Evolutionary conservation across 1,140 invertebrate genomes (phyloP).

Genomic region (Medauroidea extradentata): DNA sequence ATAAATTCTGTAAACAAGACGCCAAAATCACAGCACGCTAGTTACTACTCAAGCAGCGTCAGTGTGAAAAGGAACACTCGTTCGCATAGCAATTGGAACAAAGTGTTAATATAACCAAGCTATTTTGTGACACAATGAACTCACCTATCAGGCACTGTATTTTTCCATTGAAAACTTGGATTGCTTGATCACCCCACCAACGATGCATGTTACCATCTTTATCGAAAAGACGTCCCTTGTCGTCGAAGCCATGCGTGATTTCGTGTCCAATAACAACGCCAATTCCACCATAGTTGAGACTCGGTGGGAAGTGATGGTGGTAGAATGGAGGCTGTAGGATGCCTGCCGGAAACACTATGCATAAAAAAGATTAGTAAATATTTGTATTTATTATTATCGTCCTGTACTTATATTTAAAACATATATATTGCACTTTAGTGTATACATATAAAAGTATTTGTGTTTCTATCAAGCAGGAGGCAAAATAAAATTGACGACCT

Average conservation of each 20-base stretch:
- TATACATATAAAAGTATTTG: too few species aligned
- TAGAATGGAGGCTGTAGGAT: constrained; percentile 91
- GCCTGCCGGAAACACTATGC: constrained; percentile 81
- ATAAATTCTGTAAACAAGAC: too few species aligned
- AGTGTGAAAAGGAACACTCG: too few species aligned
- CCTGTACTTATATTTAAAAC: too few species aligned
- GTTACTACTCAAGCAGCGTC: too few species aligned
- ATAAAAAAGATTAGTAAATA: not conserved
- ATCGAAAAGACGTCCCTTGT: constrained; percentile 64
- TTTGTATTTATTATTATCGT: constrained; percentile 5
- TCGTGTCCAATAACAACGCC: constrained; percentile 67
- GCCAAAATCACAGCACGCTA: too few species aligned
- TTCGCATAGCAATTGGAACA: too few species aligned
- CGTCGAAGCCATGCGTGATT: constrained; percentile 64
- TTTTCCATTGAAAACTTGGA: constrained; percentile 59
- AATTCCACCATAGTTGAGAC: constrained; percentile 74
- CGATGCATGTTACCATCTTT: constrained; percentile 62
- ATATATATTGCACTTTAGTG: too few species aligned
- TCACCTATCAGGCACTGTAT: constrained; percentile 77
- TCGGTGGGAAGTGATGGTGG: constrained; percentile 71
- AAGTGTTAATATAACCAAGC: too few species aligned
- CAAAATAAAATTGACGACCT: too few species aligned
- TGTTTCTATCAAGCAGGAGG: too few species aligned
- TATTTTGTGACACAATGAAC: too few species aligned
- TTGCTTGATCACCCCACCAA: constrained; percentile 72